Base-by-base conservation (phyloP, 64 coral and sea anemone genomes). In the Exaiptasia diaphana region DNA sequence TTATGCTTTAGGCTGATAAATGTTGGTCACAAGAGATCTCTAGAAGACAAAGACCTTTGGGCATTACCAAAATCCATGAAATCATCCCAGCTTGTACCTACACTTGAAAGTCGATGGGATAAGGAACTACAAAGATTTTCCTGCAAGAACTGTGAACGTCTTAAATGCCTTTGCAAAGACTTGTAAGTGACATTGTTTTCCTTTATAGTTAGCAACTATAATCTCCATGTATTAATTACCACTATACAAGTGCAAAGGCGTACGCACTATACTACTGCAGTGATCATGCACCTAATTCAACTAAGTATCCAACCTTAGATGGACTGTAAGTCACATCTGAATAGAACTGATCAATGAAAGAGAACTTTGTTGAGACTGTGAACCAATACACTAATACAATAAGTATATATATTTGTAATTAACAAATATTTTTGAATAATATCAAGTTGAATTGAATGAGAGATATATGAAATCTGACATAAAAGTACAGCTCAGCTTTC, bases 41-140 rank as follows among this genome's bases (percentile, higher is more conserved):
- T 92, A 7, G 68, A 71, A 53, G 90, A 92, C 56, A 35, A 85
- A 30, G 90, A 92, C 59, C 58, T 92, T 53, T 92, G 90, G 90
- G 90, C 90, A 23, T 54, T 92, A 21, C 83, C 50, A 45, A 87
- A 92, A 67, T 46, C 26, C 3, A 92, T 85, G 61, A 92, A 80
- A 24, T 77, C 90, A 57, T 80, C 76, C 28, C 31, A 72, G 21
- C 35, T 92, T 58, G 83, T 92, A 10, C 90, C 90, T 75, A 67
- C 69, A 41, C 62, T 92, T 67, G 53, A 81, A 18, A 67, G 75
- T 10, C 86, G 82, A 52, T 92, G 84, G 68, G 59, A 73, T 44
- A 69, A 92, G 39, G 76, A 81, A 37, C 41, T 56, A 38, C 45
- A 52, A 55, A 76, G 79, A 41, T 68, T 79, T 27, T 3, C 15